Evolutionary conservation across 2,113 vertebrate species (phyloP).

Genomic region (Struthidea cinerea): DNA sequence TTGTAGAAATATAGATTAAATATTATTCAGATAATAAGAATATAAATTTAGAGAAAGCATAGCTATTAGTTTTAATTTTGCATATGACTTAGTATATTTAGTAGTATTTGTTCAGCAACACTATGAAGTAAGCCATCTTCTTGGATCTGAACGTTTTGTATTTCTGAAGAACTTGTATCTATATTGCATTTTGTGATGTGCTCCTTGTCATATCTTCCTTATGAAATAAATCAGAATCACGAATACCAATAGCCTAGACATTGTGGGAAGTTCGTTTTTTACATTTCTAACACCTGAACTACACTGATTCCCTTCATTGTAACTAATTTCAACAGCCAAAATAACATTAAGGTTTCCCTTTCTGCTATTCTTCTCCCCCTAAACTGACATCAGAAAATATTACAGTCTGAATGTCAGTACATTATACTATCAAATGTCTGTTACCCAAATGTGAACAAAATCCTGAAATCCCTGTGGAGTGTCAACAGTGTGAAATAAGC

Average conservation of each 20-base stretch:
- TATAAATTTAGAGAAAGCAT: background rate
- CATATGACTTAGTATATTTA: background rate
- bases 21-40: background rate
- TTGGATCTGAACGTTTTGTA: background rate
- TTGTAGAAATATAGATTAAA: background rate
- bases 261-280: background rate
- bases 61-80: background rate
- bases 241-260: background rate
- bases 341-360: background rate
- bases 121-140: background rate
- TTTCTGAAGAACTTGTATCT: background rate
- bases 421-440: background rate
- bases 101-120: background rate
- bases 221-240: background rate
- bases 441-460: background rate
- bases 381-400: background rate
- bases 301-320: background rate
- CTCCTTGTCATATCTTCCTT: background rate
- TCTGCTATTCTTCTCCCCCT: background rate
- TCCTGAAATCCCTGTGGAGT: background rate
- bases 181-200: background rate
- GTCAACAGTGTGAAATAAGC: background rate
- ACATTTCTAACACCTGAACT: background rate
- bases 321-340: background rate
- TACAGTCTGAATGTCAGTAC: background rate